These are phyloP conservation scores for Diabrotica undecimpunctata DNA, from an alignment of 1,140 invertebrate species.

Conservation along the genomic window DNA sequence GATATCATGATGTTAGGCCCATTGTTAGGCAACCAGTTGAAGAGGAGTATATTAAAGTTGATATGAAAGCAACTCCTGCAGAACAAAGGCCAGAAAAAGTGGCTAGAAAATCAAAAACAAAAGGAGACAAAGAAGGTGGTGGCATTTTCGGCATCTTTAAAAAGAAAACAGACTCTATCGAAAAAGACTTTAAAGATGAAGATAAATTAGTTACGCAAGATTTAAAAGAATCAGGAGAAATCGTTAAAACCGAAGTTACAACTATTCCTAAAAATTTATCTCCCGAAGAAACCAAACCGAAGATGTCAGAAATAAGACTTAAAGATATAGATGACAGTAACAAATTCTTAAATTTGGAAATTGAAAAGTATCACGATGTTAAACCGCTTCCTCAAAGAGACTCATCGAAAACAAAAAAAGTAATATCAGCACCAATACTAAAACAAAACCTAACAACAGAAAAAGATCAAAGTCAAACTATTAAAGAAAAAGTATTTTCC, in stretches of 20 bases:
- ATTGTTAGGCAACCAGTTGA: not conserved
- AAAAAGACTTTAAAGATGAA: conserved; percentile 6
- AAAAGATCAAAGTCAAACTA: no score
- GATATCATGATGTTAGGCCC: conserved; percentile 22
- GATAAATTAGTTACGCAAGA: not conserved
- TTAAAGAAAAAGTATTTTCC: no score
- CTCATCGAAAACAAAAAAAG: not conserved
- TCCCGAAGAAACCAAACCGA: conserved; percentile 10
- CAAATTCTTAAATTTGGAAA: conserved; percentile 18
- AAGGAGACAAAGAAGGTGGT: conserved; percentile 17
- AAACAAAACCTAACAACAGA: no score
- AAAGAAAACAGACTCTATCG: conserved; percentile 30
- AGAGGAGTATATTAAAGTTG: no score
- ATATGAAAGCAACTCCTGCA: not conserved
- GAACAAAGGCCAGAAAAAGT: conserved; percentile 15
- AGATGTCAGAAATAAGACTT: conserved; percentile 13
- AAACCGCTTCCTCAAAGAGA: conserved; percentile 12
- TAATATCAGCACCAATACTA: not conserved
- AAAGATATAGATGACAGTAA: conserved; percentile 12
- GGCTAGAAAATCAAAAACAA: conserved; percentile 10
- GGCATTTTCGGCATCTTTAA: conserved; percentile 27
- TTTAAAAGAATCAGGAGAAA: no score
- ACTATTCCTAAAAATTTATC: not conserved
- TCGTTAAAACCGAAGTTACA: no score
- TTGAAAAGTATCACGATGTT: conserved; percentile 27